Evolutionary conservation across 2,113 vertebrate genomes (phyloP).

Genomic region (Corythaeola cristata): DNA sequence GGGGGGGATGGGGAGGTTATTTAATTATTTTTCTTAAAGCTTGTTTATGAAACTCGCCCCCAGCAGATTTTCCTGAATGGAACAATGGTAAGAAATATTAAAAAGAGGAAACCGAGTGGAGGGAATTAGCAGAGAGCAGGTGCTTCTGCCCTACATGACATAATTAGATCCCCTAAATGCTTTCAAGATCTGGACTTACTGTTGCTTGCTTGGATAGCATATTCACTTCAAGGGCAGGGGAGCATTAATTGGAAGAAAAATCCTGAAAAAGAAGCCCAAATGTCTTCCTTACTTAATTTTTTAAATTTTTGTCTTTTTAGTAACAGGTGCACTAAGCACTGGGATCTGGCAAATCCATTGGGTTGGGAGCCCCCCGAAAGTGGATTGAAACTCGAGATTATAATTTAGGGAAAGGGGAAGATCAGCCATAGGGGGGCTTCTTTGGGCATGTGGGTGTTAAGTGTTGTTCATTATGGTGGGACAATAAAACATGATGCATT

Average conservation of each 20-base stretch:
- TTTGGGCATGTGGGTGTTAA: constrained; percentile 65
- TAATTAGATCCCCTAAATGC: constrained; percentile 68
- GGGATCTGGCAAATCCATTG: background rate
- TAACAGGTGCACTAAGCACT: constrained; percentile 16
- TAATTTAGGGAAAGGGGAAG: background rate
- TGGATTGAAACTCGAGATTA: constrained; percentile 5
- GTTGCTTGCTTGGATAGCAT: constrained; percentile 49
- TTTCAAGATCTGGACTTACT: constrained; percentile 62
- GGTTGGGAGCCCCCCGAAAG: constrained; percentile 7
- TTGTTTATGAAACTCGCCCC: constrained; percentile 39
- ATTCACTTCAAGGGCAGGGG: constrained; percentile 67
- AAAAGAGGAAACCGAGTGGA: constrained; percentile 32
- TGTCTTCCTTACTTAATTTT: background rate
- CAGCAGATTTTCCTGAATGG: constrained; percentile 57
- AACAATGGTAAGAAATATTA: constrained; percentile 74
- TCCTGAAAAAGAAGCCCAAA: background rate
- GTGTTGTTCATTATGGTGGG: constrained; percentile 68
- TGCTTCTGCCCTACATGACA: constrained; percentile 66
- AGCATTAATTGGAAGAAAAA: constrained; percentile 40
- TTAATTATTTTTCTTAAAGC: constrained; percentile 61
- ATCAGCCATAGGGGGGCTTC: constrained; percentile 15
- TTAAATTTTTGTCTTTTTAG: background rate
- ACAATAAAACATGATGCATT: constrained; percentile 75
- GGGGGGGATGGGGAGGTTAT: constrained; percentile 53
- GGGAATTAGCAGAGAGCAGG: constrained; percentile 70